phyloP scores from a whole-genome alignment of 2,888 invertebrate species.

The Macrosiphum euphorbiae region DNA sequence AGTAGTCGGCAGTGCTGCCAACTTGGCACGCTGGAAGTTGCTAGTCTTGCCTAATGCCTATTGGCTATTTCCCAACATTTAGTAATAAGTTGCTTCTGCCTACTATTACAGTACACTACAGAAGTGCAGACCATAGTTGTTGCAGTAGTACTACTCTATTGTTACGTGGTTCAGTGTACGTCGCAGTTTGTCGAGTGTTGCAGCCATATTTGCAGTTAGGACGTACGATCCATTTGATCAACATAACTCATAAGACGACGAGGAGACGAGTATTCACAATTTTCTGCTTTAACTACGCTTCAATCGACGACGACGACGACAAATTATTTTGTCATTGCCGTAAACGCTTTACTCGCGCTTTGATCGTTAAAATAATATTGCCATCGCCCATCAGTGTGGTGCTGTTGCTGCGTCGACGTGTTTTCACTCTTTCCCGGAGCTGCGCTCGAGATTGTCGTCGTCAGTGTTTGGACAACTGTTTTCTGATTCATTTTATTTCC shows the following conservation, averaged over 20 bases:
- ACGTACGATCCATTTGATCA: background rate
- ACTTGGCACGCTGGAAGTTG: too few species aligned
- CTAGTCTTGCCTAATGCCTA: background rate
- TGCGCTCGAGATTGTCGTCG: background rate
- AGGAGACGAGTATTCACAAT: background rate
- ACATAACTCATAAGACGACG: background rate
- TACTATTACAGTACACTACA: background rate
- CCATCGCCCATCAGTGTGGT: background rate
- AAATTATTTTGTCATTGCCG: background rate
- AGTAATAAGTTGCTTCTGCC: background rate
- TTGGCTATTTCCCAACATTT: background rate
- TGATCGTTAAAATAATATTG: background rate
- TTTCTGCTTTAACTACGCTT: background rate
- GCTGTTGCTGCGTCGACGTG: background rate
- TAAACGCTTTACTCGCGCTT: background rate
- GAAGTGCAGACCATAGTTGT: background rate
- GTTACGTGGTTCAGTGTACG: background rate
- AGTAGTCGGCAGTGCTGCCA: background rate
- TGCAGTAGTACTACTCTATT: background rate
- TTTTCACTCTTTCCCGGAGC: background rate
- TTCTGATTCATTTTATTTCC: background rate
- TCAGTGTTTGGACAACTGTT: background rate
- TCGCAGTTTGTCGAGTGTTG: background rate
- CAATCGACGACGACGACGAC: background rate
- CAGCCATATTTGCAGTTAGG: background rate